Base-by-base conservation (phyloP, 2,888 invertebrate genomes). In the Pammene aurita region DNA sequence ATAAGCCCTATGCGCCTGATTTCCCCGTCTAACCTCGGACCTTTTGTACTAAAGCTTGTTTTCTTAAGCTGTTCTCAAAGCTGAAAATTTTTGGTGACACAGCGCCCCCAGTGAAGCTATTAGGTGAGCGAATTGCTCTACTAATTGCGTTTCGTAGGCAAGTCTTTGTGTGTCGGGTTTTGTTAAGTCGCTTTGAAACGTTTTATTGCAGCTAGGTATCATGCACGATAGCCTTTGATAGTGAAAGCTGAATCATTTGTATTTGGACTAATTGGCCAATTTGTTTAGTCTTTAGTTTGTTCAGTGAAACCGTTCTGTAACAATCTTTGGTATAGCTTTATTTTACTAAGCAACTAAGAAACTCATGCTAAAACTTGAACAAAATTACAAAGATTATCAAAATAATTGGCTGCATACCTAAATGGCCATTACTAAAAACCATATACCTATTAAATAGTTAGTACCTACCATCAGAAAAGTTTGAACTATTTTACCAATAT, bases 91-190 rank as follows among this genome's bases (percentile, higher is more conserved):
- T 90, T 86, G 89, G 90, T 86, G 89, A 89, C 89, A 88, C 81
- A 84, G 84, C 81, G 82, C 83, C 83, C 83, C 78, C 72, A 78
- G 83, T 85, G 86, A 81, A 84, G 88, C 85, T 87, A 90, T 89
- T 89, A 90, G 80, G 84, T 85, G 86, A 87, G 84, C 83, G 83
- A 82, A 90, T 89, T 89, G 92, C 86, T 85, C 83, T 84, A 80
- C 85, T 92, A 90, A 93, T 89, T 92, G 86, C 82, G 87, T 93
- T 92, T 89, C 80, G 90, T 87, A 88, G 88, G 85, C 90, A 90
- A 88, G 87, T 84, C 87, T 89, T 90, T 76, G 81, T 78, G 80
- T 79, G 81, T 80, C 71, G 78, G 75, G 76, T 84, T 87, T 86
- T 86, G 87, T 85, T 82, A 78, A 78, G 81, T 75, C 78, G 80